Percentiles rank a stretch among this genome's conserved stretches.
These are phyloP conservation scores for Hydrozoanthus gracilis DNA, from an alignment of 92 coral and sea anemone species.

Conservation along the genomic window DNA sequence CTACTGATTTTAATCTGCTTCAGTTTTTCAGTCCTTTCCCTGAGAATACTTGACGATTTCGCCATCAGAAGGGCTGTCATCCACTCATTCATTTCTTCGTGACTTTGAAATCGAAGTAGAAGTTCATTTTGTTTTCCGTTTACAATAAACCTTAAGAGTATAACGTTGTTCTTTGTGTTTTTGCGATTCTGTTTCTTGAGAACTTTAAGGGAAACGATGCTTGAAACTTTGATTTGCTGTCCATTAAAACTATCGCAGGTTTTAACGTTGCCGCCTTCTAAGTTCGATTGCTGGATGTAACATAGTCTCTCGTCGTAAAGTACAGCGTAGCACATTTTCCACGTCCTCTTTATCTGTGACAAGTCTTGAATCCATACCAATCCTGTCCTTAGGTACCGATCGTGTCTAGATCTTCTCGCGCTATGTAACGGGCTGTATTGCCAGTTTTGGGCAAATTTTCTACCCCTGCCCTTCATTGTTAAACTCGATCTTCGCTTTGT, in stretches of 20 bases:
- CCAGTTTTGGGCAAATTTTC: conserved; percentile 5
- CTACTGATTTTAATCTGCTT: neutral
- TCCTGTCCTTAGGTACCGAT: conserved; percentile 13
- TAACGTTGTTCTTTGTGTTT: neutral
- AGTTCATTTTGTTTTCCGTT: conserved; percentile 34
- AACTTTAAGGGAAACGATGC: conserved; percentile 36
- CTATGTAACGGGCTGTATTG: conserved; percentile 8
- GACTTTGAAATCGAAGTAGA: conserved; percentile 19
- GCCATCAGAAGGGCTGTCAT: conserved; percentile 37
- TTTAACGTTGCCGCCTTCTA: neutral
- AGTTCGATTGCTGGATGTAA: conserved; percentile 15
- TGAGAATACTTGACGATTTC: conserved; percentile 32
- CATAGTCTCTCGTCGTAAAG: conserved; percentile 35
- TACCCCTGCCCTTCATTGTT: conserved; percentile 13
- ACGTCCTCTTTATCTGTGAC: conserved; percentile 16
- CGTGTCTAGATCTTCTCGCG: neutral
- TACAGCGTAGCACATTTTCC: conserved; percentile 28
- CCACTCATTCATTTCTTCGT: conserved; percentile 42
- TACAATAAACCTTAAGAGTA: neutral
- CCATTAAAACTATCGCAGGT: neutral
- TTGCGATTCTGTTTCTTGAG: conserved; percentile 6
- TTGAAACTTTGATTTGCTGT: neutral
- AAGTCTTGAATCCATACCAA: conserved; percentile 14
- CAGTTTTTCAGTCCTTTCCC: neutral
- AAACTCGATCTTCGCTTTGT: conserved; percentile 2